These are phyloP conservation scores for Nycticorax nycticorax DNA, from an alignment of 2,113 vertebrate species.

Conservation along the genomic window DNA sequence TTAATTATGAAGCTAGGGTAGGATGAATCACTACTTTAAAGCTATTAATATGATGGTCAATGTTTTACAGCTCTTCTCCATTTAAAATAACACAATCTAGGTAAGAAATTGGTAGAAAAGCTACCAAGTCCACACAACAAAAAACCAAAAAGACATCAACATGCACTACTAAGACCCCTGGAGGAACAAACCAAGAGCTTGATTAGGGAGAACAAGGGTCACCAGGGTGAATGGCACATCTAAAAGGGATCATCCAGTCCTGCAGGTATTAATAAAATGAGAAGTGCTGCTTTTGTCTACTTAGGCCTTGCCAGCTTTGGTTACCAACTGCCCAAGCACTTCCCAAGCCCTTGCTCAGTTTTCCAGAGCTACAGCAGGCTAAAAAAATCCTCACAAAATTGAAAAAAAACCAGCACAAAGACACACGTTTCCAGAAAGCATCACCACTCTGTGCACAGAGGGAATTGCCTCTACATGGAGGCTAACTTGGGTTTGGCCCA, in stretches of 20 bases:
- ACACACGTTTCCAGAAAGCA: background rate
- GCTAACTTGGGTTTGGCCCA: background rate
- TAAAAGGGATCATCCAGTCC: background rate
- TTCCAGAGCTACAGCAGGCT: background rate
- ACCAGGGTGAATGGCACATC: rapidly evolving
- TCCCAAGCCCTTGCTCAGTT: background rate
- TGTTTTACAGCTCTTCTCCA: background rate
- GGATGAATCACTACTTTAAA: constrained; percentile 4
- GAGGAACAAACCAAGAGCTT: background rate
- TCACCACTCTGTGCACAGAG: background rate
- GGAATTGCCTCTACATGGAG: background rate
- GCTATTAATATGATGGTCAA: background rate
- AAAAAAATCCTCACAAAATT: background rate
- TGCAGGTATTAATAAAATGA: background rate
- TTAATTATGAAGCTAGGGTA: constrained; percentile 19
- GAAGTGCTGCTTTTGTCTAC: background rate
- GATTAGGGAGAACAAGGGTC: background rate
- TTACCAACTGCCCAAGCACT: background rate
- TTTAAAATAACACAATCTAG: background rate
- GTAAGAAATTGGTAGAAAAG: background rate
- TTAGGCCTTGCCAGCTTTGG: background rate
- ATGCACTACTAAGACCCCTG: background rate
- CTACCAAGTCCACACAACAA: background rate
- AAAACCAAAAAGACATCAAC: background rate
- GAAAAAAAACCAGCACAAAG: background rate